Base-by-base conservation (phyloP, 64 coral and sea anemone species). In the Porites lutea region DNA sequence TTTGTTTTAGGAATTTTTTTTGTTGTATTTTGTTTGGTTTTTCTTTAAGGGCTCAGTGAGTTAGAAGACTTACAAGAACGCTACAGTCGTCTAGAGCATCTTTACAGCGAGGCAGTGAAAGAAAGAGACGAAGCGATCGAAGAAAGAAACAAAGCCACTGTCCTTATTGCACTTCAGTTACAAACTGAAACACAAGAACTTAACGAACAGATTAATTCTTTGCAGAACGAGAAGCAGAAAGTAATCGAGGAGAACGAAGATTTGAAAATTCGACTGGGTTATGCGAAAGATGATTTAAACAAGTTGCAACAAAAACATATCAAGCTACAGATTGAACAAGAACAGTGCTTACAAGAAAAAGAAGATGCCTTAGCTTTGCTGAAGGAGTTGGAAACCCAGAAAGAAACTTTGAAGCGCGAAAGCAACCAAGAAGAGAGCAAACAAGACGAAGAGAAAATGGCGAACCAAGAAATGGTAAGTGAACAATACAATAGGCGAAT, bases 251-350 rank as follows among this genome's bases (percentile, higher is more conserved):
- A 93, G 52, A 93, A 96, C 47, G 90, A 93, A 21, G 95, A 96
- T 65, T 54, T 96, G 0, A 65, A 81, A 58, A 93, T 96, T 53
- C 78, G 90, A 19, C 13, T 96, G 12, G 86, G 52, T 3, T 96
- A 93, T 65, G 95, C 90, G 7, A 77, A 71, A 13, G 86, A 88
- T 4, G 95, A 96, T 60, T 84, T 96, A 8, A 87, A 80, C 16
- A 96, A 93, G 6, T 74, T 96, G 44, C 65, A 91, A 65, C 85
- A 96, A 81, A 93, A 12, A 13, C 87, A 93, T 37, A 96, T 96
- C 5, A 49, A 54, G 6, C 87, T 90, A 19, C 95, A 96, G 52
- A 45, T 96, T 13, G 95, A 96, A 79, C 78, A 89, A 59, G 95
- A 96, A 48, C 85, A 90, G 37, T 89, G 89, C 75, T 65, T 80